These are phyloP conservation scores for Silurus glanis DNA, from an alignment of 2,113 vertebrate species.

Conservation along the genomic window DNA sequence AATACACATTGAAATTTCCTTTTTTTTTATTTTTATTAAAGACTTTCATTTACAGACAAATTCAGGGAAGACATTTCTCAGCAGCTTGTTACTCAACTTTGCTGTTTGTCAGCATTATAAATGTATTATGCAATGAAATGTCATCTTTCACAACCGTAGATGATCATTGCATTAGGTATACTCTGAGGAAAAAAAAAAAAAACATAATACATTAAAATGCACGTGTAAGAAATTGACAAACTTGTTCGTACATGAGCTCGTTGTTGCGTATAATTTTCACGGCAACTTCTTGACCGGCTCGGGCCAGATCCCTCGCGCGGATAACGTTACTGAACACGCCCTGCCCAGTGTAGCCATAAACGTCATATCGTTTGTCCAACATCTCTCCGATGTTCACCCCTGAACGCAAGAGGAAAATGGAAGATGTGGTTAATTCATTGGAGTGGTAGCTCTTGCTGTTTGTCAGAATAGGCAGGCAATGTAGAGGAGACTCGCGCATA, in stretches of 20 bases:
- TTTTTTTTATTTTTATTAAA: no score
- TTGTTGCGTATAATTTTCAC: constrained; percentile 99
- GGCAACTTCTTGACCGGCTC: constrained; percentile 95
- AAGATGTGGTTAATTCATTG: neutral
- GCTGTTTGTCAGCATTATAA: neutral
- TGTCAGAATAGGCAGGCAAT: neutral
- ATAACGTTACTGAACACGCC: constrained; percentile 99
- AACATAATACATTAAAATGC: neutral
- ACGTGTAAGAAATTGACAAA: neutral
- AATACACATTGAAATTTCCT: neutral
- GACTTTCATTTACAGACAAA: no score
- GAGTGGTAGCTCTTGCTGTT: neutral
- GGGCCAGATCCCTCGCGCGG: constrained; percentile 90
- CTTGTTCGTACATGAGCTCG: constrained; percentile 90
- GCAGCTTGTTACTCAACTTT: neutral
- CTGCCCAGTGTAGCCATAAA: constrained; percentile 97
- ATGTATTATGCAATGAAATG: neutral
- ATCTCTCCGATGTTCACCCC: constrained; percentile 99
- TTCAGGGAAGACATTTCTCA: neutral
- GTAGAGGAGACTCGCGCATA: neutral
- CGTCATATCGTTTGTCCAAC: constrained; percentile 94
- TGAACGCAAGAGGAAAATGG: constrained; percentile 52
- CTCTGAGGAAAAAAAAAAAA: neutral
- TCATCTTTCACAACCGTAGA: neutral
- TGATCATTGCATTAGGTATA: no score